Percentiles rank a stretch among this genome's conserved stretches.
phyloP scores from a whole-genome alignment of 2,888 invertebrate genomes.

The Tachina lurida region DNA sequence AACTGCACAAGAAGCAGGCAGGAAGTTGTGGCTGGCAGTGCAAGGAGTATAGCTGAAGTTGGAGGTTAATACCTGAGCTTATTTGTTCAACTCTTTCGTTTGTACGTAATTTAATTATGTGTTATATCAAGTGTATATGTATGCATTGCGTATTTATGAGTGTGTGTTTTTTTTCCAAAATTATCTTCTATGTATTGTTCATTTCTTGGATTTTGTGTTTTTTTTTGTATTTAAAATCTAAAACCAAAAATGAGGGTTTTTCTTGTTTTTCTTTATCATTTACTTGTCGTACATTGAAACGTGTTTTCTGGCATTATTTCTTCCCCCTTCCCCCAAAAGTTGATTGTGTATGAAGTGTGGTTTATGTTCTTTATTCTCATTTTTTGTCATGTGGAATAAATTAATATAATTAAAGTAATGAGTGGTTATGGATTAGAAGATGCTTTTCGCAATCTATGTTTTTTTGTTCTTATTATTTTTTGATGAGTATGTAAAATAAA shows the following conservation, averaged over 20 bases:
- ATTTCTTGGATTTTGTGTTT: slow-evolving; percentile 36
- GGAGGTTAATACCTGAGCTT: slow-evolving; percentile 83
- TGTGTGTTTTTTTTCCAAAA: slow-evolving; percentile 32
- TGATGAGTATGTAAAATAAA: not conserved
- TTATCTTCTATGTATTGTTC: slow-evolving; percentile 53
- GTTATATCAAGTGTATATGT: slow-evolving; percentile 72
- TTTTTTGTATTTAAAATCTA: slow-evolving; percentile 43
- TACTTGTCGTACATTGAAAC: slow-evolving; percentile 55
- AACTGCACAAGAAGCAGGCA: slow-evolving; percentile 28
- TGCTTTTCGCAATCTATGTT: slow-evolving; percentile 27
- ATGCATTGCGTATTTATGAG: slow-evolving; percentile 29
- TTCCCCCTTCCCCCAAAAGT: slow-evolving; percentile 17
- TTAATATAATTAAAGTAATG: slow-evolving; percentile 70
- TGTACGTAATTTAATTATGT: slow-evolving; percentile 83
- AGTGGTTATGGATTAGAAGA: slow-evolving; percentile 63
- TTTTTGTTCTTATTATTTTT: not conserved
- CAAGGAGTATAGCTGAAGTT: slow-evolving; percentile 45
- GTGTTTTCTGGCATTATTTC: slow-evolving; percentile 39
- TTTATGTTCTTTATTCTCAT: slow-evolving; percentile 61
- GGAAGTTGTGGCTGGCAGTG: not conserved
- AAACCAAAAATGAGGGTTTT: slow-evolving; percentile 68
- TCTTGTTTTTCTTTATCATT: slow-evolving; percentile 66
- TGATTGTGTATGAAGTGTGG: slow-evolving; percentile 69
- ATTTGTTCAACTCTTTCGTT: slow-evolving; percentile 83
- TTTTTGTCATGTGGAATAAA: slow-evolving; percentile 68